These are phyloP conservation scores for Mastacembelus armatus DNA, from an alignment of 2,797 vertebrate species.

Conservation along the genomic window DNA sequence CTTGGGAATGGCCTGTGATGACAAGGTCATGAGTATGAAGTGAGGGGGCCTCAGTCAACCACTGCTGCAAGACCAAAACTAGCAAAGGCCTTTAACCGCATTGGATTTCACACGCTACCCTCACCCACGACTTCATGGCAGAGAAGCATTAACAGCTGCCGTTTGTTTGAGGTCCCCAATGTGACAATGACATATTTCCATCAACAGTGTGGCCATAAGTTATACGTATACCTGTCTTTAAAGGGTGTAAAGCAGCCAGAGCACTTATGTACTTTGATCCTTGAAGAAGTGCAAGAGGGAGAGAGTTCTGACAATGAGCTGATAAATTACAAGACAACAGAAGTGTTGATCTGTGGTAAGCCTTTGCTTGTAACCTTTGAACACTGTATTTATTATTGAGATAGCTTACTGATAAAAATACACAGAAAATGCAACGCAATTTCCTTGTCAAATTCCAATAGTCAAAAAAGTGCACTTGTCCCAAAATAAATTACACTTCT, in stretches of 20 bases:
- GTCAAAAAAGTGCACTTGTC: no score
- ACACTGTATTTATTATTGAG: background rate
- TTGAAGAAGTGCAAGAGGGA: slow-evolving; percentile 11
- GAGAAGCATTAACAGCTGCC: slow-evolving; percentile 74
- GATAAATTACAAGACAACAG: slow-evolving; percentile 18
- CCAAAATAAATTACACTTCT: no score
- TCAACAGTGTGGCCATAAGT: slow-evolving; percentile 38
- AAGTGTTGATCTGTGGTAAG: slow-evolving; percentile 2
- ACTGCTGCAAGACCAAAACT: slow-evolving; percentile 39
- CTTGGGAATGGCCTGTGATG: slow-evolving; percentile 52
- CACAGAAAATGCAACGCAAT: no score
- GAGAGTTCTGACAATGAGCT: slow-evolving; percentile 5
- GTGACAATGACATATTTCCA: slow-evolving; percentile 63
- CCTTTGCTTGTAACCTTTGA: background rate
- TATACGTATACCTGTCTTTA: slow-evolving; percentile 23
- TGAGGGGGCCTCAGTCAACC: slow-evolving; percentile 35
- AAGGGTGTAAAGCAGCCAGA: slow-evolving; percentile 30
- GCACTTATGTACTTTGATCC: slow-evolving; percentile 20
- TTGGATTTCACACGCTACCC: slow-evolving; percentile 67
- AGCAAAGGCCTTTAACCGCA: slow-evolving; percentile 65
- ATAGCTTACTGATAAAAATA: no score
- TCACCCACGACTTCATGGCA: slow-evolving; percentile 56
- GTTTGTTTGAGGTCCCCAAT: slow-evolving; percentile 72
- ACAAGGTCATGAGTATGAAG: slow-evolving; percentile 66
- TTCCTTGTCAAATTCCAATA: no score